A percentile compares a stretch with the other conserved stretches of the same genome.
Evolutionary conservation across 2,797 vertebrate genomes (phyloP).

Genomic region (Sphenodon punctatus): DNA sequence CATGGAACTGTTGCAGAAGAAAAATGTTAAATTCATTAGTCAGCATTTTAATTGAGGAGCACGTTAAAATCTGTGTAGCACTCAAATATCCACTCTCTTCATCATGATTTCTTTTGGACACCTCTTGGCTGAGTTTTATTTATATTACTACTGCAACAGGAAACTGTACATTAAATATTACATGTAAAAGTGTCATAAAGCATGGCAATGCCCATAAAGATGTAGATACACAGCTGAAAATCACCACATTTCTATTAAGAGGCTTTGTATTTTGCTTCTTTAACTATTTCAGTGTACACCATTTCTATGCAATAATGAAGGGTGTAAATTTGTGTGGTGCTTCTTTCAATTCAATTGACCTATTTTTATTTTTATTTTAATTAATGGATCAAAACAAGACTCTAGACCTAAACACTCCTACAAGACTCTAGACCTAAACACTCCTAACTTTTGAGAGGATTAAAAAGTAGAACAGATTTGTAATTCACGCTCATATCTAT

Average conservation of each 20-base stretch:
- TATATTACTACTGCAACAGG: constrained; percentile 11
- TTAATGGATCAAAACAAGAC: neutral
- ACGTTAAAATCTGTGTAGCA: neutral
- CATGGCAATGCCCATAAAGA: neutral
- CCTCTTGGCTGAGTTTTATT: neutral
- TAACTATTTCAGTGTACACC: neutral
- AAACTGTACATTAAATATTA: neutral
- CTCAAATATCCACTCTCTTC: neutral
- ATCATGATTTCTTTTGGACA: constrained; percentile 11
- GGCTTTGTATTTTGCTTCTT: neutral
- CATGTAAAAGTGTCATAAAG: neutral
- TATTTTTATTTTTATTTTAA: too few relatives aligned
- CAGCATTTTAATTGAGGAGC: neutral
- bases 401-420: too few relatives aligned
- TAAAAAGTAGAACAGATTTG: neutral
- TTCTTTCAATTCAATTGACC: neutral
- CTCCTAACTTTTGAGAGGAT: neutral
- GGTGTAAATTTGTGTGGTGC: neutral
- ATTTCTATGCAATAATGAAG: neutral
- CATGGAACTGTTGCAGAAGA: neutral
- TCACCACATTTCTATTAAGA: neutral
- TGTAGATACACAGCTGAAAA: neutral
- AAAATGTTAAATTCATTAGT: neutral
- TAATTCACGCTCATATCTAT: neutral
- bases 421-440: neutral